A percentile compares a stretch with the other conserved stretches of the same genome.
These are phyloP conservation scores for Drosophila fulvimacula DNA, from an alignment of 2,888 invertebrate genomes.

Conservation along the genomic window DNA sequence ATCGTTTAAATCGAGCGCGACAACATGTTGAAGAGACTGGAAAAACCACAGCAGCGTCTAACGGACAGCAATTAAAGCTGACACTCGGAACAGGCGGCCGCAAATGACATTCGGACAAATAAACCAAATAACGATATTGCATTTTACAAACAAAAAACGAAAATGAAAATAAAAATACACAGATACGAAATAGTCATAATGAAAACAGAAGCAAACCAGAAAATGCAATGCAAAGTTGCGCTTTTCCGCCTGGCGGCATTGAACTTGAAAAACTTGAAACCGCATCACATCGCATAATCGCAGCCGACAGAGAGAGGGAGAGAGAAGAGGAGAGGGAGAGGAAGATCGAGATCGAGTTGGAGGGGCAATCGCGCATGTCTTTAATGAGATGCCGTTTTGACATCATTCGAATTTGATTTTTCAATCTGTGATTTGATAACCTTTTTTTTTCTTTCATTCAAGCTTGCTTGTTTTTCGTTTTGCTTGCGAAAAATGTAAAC, in stretches of 20 bases:
- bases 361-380: constrained; percentile 29
- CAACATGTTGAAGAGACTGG: constrained; percentile 58
- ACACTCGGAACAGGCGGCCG: constrained; percentile 33
- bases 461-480: constrained; percentile 18
- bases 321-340: not conserved
- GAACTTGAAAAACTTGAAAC: constrained; percentile 74
- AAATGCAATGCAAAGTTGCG: constrained; percentile 39
- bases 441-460: constrained; percentile 32
- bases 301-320: not conserved
- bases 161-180: constrained; percentile 12
- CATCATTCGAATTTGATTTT: constrained; percentile 56
- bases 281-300: constrained; percentile 24
- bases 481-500: constrained; percentile 76
- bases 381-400: constrained; percentile 71
- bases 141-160: constrained; percentile 48
- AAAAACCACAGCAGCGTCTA: constrained; percentile 58
- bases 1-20: constrained; percentile 63
- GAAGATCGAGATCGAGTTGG: not conserved
- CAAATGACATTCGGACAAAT: constrained; percentile 35
- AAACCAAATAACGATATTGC: constrained; percentile 78
- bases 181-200: constrained; percentile 17
- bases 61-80: constrained; percentile 64
- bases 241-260: constrained; percentile 77
- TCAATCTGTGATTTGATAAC: constrained; percentile 70
- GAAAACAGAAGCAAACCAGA: constrained; percentile 24